phyloP scores from a whole-genome alignment of 2,797 vertebrate genomes.

The Fringilla coelebs region DNA sequence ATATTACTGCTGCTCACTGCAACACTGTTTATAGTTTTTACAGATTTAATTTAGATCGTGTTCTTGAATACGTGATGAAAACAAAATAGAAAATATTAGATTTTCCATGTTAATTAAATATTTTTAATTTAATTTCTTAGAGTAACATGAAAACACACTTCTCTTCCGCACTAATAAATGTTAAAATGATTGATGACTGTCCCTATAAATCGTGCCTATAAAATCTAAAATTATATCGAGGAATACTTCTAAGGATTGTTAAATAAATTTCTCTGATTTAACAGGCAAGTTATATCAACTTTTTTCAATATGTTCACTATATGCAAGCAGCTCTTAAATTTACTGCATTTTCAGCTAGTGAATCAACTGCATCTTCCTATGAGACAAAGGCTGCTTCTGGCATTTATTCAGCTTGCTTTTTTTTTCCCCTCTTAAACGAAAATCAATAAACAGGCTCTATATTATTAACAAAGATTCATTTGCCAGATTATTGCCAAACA shows the following conservation, averaged over 20 bases:
- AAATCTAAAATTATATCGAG: neutral
- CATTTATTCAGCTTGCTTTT: neutral
- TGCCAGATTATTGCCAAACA: neutral
- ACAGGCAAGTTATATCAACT: neutral
- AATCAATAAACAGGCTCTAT: slow-evolving; percentile 34
- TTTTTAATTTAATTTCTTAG: neutral
- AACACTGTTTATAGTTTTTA: neutral
- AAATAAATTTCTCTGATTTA: neutral
- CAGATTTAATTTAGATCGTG: neutral
- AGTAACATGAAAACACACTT: neutral
- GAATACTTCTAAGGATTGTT: neutral
- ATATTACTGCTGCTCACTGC: neutral
- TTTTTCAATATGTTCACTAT: slow-evolving; percentile 3
- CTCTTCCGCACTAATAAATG: neutral
- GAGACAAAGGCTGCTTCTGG: neutral
- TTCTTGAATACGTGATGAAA: neutral
- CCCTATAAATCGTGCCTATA: slow-evolving; percentile 1
- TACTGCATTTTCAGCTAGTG: slow-evolving; percentile 5
- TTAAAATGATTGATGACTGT: slow-evolving; percentile 7
- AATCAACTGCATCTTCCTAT: slow-evolving; percentile 20
- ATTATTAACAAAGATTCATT: slow-evolving; percentile 37
- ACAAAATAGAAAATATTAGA: neutral
- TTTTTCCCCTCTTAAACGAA: neutral
- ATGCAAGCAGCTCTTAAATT: slow-evolving; percentile 44
- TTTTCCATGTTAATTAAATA: neutral